A percentile compares a stretch with the other conserved stretches of the same genome.
Conservation (phyloP, 2,888 invertebrate genomes). For the Noctua pronuba region DNA sequence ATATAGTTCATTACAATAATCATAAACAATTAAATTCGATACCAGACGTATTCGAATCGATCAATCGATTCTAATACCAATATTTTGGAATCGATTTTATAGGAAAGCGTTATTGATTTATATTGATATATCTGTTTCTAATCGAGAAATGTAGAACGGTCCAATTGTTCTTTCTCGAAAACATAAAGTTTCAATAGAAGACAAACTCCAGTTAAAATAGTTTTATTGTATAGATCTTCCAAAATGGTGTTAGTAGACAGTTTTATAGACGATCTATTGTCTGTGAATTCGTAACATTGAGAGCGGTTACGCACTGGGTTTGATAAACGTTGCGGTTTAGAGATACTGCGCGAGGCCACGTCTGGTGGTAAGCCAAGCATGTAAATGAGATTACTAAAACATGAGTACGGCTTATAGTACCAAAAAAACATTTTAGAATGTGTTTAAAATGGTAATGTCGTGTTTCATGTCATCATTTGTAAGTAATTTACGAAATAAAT, state of each 20-base stretch:
- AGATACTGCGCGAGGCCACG: too few species aligned
- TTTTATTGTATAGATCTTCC: slow-evolving; percentile 63
- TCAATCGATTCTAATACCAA: slow-evolving; percentile 45
- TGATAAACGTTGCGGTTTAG: slow-evolving; percentile 27
- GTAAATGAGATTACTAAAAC: neutral
- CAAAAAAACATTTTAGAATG: neutral
- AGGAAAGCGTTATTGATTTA: slow-evolving; percentile 54
- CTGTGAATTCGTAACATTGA: slow-evolving; percentile 67
- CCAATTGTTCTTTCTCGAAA: slow-evolving; percentile 68
- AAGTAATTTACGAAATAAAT: neutral
- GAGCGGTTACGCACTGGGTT: slow-evolving; percentile 63
- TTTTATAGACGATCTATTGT: slow-evolving; percentile 51
- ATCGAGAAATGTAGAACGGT: slow-evolving; percentile 65
- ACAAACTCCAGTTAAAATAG: slow-evolving; percentile 64
- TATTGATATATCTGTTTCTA: slow-evolving; percentile 65
- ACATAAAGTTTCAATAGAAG: slow-evolving; percentile 54
- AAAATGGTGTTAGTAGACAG: slow-evolving; percentile 56
- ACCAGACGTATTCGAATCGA: slow-evolving; percentile 31
- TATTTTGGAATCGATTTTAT: slow-evolving; percentile 53
- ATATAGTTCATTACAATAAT: slow-evolving; percentile 61
- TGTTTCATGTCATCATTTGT: neutral
- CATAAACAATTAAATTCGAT: slow-evolving; percentile 60
- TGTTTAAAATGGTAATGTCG: neutral
- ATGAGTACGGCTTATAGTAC: neutral
- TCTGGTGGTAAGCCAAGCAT: neutral